These are phyloP conservation scores for Pollicipes pollicipes DNA, from an alignment of 1,140 invertebrate species.

Conservation along the genomic window DNA sequence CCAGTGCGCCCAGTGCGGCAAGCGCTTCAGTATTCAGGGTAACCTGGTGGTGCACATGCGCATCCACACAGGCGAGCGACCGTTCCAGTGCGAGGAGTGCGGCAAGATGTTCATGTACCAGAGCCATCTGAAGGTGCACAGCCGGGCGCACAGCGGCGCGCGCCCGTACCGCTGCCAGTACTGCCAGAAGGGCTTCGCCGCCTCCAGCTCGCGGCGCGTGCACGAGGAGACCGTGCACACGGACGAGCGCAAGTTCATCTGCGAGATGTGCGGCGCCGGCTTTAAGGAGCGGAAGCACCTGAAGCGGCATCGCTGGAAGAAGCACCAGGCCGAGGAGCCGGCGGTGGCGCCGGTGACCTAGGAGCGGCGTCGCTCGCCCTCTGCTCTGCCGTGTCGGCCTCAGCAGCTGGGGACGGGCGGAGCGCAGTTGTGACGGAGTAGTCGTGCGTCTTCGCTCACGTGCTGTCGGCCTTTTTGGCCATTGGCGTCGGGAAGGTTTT, in stretches of 20 bases:
- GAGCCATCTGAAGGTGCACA: slow-evolving; percentile 26
- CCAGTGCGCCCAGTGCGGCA: slow-evolving; percentile 82
- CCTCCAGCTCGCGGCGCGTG: slow-evolving; percentile 16
- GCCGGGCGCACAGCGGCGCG: slow-evolving; percentile 15
- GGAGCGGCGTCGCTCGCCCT: too few relatives aligned
- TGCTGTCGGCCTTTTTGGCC: too few relatives aligned
- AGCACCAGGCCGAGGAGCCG: background rate
- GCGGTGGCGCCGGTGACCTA: too few relatives aligned
- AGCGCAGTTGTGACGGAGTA: too few relatives aligned
- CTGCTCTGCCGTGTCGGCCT: too few relatives aligned
- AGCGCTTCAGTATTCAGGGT: slow-evolving; percentile 27
- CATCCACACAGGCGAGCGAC: slow-evolving; percentile 28
- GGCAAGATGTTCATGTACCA: slow-evolving; percentile 29
- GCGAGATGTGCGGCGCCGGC: slow-evolving; percentile 39
- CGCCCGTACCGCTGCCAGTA: slow-evolving; percentile 39
- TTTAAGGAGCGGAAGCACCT: slow-evolving; percentile 23
- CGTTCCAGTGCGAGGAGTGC: slow-evolving; percentile 32
- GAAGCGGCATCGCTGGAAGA: background rate
- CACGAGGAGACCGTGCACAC: slow-evolving; percentile 14
- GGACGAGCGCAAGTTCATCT: slow-evolving; percentile 33
- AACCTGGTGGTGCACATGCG: slow-evolving; percentile 21
- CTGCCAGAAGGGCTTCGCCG: slow-evolving; percentile 41
- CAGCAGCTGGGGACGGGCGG: too few relatives aligned
- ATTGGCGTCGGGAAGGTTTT: too few relatives aligned
- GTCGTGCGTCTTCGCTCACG: too few relatives aligned